Percentiles rank a stretch among this genome's conserved stretches.
phyloP scores from a whole-genome alignment of 1,140 invertebrate genomes.

The Drosophila teissieri region DNA sequence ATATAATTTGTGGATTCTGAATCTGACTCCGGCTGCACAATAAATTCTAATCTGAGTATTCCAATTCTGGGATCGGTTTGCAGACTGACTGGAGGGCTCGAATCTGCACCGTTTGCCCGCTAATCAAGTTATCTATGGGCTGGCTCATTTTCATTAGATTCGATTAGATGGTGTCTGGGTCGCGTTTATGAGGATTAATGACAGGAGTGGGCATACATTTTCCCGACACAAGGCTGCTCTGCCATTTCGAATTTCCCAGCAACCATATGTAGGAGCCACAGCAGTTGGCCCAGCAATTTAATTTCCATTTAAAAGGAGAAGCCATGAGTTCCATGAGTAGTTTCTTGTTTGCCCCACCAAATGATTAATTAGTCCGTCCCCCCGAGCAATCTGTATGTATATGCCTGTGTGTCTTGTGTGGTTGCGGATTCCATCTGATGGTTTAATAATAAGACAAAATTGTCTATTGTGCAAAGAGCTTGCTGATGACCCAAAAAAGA shows the following conservation, averaged over 20 bases:
- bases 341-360: slow-evolving; percentile 30
- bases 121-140: slow-evolving; percentile 66
- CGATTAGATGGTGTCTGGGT: slow-evolving; percentile 54
- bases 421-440: slow-evolving; percentile 61
- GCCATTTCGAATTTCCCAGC: slow-evolving; percentile 11
- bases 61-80: slow-evolving; percentile 1
- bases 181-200: slow-evolving; percentile 77
- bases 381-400: slow-evolving; percentile 9
- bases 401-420: slow-evolving; percentile 19
- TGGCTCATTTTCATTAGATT: slow-evolving; percentile 70
- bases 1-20: slow-evolving; percentile 28
- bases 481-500: slow-evolving; percentile 48
- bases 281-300: slow-evolving; percentile 70
- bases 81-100: neutral
- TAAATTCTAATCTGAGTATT: neutral
- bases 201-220: slow-evolving; percentile 73
- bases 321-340: slow-evolving; percentile 37
- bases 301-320: slow-evolving; percentile 71
- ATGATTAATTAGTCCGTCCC: slow-evolving; percentile 71
- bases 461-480: slow-evolving; percentile 66
- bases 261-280: neutral
- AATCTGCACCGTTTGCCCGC: slow-evolving; percentile 14
- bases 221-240: slow-evolving; percentile 12
- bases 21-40: neutral
- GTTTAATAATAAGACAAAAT: slow-evolving; percentile 79